Base-by-base conservation (phyloP, 2,797 vertebrate genomes). In the Falco berigora region DNA sequence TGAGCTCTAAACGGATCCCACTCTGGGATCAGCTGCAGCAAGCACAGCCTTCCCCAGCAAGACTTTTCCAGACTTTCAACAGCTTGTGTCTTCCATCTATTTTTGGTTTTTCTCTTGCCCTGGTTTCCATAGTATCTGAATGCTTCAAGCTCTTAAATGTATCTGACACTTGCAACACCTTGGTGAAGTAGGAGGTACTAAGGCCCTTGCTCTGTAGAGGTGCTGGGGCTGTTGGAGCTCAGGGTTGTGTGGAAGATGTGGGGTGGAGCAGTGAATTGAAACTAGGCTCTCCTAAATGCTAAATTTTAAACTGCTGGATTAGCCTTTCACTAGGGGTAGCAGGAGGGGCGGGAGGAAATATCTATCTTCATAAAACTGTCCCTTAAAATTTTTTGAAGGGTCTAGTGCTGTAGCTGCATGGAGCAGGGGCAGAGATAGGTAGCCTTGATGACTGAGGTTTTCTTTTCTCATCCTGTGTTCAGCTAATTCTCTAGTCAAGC, bases 121-220 rank as follows among this genome's bases (percentile, higher is more conserved):
- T 94, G 73, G 96, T 97, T 97, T 96, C 96, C 95, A 96, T 97
- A 94, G 96, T 78, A 95, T 88, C 95, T 30, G 34, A 95, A 84
- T 68, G 80, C 86, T 96, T 95, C 90, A 61, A 50, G 84, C 90
- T 96, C 86, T 94, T 92, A 95, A 94, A 95, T 92, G 86, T 86
- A 93, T 96, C 73, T 93, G 88, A 93, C 91, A 95, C 95, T 95
- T 58, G 11, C 88, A 95, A 75, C 93, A 96, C 94, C 96, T 94
- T 81, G 73, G 86, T 95, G 92, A 86, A 94, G 93, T 82, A 74
- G 94, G 94, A 89, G 92, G 94, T 75, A 82, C 81, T 36, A 30
- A 76, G 85, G 68, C 56, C 75, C 25, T 69, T 56, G 85, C 79
- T 94, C 87, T 69, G 13, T 30, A 24, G 90, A 86, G 90, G 86